Evolutionary conservation across 2,888 invertebrate genomes (phyloP).

Genomic region (Cephus runcator): DNA sequence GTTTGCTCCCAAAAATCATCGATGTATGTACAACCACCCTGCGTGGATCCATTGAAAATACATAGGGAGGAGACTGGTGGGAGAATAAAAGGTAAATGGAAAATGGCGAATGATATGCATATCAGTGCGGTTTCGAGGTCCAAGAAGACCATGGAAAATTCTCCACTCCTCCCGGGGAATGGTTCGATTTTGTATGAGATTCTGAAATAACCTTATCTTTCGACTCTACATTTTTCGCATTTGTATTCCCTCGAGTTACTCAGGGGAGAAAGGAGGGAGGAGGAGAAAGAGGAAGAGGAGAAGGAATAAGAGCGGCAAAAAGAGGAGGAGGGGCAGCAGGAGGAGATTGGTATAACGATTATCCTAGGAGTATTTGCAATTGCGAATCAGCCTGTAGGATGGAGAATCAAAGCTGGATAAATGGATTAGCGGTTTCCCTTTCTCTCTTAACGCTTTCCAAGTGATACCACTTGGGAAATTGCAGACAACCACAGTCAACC

Average conservation of each 20-base stretch:
- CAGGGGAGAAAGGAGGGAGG: slow-evolving; percentile 5
- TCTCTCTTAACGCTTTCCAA: background rate
- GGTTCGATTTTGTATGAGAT: background rate
- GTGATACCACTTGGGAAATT: background rate
- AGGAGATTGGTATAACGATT: background rate
- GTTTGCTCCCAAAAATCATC: background rate
- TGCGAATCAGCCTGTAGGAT: background rate
- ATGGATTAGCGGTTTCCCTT: background rate
- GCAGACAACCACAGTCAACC: background rate
- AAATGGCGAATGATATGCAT: background rate
- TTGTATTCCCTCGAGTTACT: slow-evolving; percentile 4
- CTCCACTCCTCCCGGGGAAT: background rate
- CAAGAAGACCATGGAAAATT: background rate
- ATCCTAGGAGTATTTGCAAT: background rate
- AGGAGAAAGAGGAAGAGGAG: background rate
- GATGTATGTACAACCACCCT: background rate
- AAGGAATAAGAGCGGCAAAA: background rate
- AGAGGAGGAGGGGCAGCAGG: background rate
- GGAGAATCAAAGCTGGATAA: background rate
- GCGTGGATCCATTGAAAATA: background rate
- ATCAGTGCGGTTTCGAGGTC: background rate
- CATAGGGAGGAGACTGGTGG: background rate
- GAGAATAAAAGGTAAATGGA: background rate
- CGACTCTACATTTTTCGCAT: background rate
- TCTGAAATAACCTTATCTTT: background rate